These are phyloP conservation scores for Venustaconcha ellipsiformis DNA, from an alignment of 1,140 invertebrate genomes.

Conservation along the genomic window DNA sequence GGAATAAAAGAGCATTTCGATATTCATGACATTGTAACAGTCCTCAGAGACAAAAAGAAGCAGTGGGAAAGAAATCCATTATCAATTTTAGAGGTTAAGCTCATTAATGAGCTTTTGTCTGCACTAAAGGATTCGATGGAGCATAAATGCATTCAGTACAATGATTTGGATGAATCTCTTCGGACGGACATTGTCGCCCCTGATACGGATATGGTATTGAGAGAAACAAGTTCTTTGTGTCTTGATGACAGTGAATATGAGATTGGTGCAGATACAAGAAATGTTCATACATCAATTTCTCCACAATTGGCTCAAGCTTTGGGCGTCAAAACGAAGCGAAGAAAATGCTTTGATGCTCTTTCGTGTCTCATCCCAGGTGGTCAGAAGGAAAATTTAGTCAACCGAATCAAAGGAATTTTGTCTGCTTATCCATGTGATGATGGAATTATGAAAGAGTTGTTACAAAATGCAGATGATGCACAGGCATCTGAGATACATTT, in stretches of 20 bases:
- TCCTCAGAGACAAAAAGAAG: not conserved
- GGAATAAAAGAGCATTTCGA: conserved; percentile 26
- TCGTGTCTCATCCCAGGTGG: conserved; percentile 30
- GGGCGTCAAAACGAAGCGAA: conserved; percentile 30
- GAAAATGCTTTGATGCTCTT: conserved; percentile 2
- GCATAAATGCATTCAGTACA: not conserved
- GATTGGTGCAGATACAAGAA: conserved; percentile 1
- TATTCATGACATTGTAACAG: not conserved
- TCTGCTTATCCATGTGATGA: conserved; percentile 52
- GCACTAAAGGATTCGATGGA: not conserved
- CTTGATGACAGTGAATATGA: conserved; percentile 35
- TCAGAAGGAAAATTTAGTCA: conserved; percentile 54
- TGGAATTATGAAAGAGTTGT: conserved; percentile 53
- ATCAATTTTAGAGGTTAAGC: not conserved
- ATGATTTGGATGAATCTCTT: not conserved
- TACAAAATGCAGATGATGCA: conserved; percentile 70
- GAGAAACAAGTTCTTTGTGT: conserved; percentile 26
- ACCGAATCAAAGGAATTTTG: conserved; percentile 52
- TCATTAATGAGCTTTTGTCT: not conserved
- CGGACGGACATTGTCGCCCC: not conserved
- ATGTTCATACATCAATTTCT: conserved; percentile 29
- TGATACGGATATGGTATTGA: not conserved
- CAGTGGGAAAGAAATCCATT: conserved; percentile 19
- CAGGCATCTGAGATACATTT: conserved; percentile 61
- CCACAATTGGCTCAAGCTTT: conserved; percentile 4